Base-by-base conservation (phyloP, 1,140 invertebrate genomes). In the Plectrocnemia conspersa region DNA sequence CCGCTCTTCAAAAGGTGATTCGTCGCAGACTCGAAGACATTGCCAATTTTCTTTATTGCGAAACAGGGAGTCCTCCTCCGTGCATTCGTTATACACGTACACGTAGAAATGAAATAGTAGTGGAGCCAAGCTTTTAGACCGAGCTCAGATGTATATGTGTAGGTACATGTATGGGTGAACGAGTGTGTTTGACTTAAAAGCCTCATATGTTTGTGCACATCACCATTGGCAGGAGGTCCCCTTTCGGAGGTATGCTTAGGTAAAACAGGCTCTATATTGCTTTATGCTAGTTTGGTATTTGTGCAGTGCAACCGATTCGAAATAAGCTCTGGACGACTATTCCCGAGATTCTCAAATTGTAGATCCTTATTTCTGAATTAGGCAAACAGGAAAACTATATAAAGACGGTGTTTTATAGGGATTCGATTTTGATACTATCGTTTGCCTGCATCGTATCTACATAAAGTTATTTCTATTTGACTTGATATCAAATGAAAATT, bases 131-230 rank as follows among this genome's bases (percentile, higher is more conserved):
- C 49, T 41, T 50, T 50, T 50, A 38, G 18, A 16, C 23, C 9
- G 13, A 18, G 13, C 13, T 36, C 35, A 11, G 35, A 13, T 6
- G 35, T 24, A 7, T 41, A 5, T 19, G 49, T 41, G 16, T 13
- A 13, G n/a, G 40, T 44, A n/a, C 19, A 18, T 44, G 23, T 42
- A 24, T 53, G 16, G 5, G 50, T 6, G 36, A n/a, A 27, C 13
- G 50, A 42, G 50, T 53, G 50, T 53, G 50, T 53, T 53, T 53
- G 50, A 53, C 50, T 53, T 53, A 53, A 53, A 53, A 53, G 50
- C 50, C 50, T 53, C 50, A 53, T 53, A 53, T 53, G 50, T 53
- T 53, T 53, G 50, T 53, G 52, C 19, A 46, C 52, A 54, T 54
- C 52, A 54, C 24, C 52, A 54, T 54, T 54, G 41, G 52, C 41